These are phyloP conservation scores for Orycteropus afer DNA, from an alignment of 2,113 vertebrate genomes.

Conservation along the genomic window DNA sequence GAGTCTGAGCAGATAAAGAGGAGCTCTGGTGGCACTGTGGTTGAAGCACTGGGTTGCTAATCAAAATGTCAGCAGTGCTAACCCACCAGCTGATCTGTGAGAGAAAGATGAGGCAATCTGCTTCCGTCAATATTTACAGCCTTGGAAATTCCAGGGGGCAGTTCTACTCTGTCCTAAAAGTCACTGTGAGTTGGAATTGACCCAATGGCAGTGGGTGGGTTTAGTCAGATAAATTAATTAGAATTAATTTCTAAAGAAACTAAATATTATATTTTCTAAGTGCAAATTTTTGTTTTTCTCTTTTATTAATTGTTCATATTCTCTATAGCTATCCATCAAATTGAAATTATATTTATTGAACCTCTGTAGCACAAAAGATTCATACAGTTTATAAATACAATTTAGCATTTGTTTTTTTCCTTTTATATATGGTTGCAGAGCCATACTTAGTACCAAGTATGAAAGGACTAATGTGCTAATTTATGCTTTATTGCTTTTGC, in stretches of 20 bases:
- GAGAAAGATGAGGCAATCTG: too few relatives aligned
- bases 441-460: not conserved
- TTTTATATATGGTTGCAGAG: not conserved
- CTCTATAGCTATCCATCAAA: not conserved
- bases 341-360: not conserved
- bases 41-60: too few relatives aligned
- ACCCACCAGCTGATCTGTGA: too few relatives aligned
- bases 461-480: not conserved
- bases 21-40: too few relatives aligned
- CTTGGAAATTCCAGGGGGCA: too few relatives aligned
- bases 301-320: not conserved
- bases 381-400: not conserved
- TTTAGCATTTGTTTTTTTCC: not conserved
- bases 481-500: constrained; percentile 7
- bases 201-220: too few relatives aligned
- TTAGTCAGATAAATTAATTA: too few relatives aligned
- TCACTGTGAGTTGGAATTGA: too few relatives aligned
- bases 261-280: not conserved
- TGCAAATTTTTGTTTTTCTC: not conserved
- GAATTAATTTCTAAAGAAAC: not conserved
- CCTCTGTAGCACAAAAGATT: not conserved
- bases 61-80: too few relatives aligned
- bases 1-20: not conserved
- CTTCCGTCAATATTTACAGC: too few relatives aligned
- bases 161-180: too few relatives aligned